A percentile compares a stretch with the other conserved stretches of the same genome.
Evolutionary conservation across 1,140 invertebrate species (phyloP).

Genomic region (Gyrodactylus bullatarudis): DNA sequence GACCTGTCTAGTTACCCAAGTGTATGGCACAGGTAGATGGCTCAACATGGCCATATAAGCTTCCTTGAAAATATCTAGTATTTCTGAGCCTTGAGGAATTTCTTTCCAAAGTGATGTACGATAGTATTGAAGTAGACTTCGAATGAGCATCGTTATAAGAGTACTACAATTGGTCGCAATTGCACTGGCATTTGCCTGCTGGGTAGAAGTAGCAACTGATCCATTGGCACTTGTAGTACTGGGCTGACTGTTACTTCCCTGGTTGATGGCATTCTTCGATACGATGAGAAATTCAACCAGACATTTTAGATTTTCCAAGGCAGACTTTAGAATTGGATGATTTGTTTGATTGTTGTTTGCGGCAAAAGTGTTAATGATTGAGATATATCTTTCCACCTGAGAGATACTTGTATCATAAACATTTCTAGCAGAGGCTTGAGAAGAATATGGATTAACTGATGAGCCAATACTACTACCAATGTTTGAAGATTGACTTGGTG

Average conservation of each 20-base stretch:
- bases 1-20: not conserved
- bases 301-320: not conserved
- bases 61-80: constrained; percentile 5
- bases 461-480: too few relatives aligned
- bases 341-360: not conserved
- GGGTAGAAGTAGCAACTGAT: not conserved
- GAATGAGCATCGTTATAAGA: not conserved
- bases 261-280: not conserved
- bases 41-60: not conserved
- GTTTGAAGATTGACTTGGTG: not conserved
- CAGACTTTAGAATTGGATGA: not conserved
- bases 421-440: constrained; percentile 1
- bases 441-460: too few relatives aligned
- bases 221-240: not conserved
- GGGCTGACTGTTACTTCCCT: not conserved
- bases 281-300: not conserved
- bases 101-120: not conserved
- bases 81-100: not conserved
- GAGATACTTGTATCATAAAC: not conserved
- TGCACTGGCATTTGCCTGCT: not conserved
- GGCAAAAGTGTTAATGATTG: not conserved
- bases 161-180: not conserved
- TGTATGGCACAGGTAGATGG: not conserved
- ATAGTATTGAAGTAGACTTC: not conserved
- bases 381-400: not conserved